Evolutionary conservation across 23 tunicate genomes (phyloP), one percentile per base, ranked within the genome.

Genomic region (Styela plicata): DNA sequence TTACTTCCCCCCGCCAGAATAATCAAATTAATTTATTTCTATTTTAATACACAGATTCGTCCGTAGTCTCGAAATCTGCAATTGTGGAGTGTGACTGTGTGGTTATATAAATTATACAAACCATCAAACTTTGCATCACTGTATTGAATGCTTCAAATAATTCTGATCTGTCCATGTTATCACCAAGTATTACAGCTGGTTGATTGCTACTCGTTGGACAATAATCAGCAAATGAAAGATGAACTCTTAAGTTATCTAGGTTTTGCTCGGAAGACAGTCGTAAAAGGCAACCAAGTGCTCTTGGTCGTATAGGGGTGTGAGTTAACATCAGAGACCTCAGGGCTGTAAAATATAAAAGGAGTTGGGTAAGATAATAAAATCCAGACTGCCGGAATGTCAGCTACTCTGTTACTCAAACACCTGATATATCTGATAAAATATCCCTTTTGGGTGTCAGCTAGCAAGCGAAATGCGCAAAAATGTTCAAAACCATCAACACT

Each of bases 291-390:
- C 32, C 63, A 17, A 91, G 66, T 20, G 97, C 88, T 2, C 80
- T 36, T 19, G 90, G 69, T 20, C 63, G 76, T 0, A 91, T 36
- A 2, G 90, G 90, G 13, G 97, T 91, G 82, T 91, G 97, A 20
- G 97, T 91, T 63, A 91, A 78, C 31, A 91, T 63, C 13, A 91
- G 82, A 1, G 86, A 76, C 18, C 80, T 74, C 63, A 89, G 33
- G 82, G 85, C 70, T 91, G 84, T 79, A 70, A 26, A 61, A 73
- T 2, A 21, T 63, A 64, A 22, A 1, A 33, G n/a, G n/a, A n/a
- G n/a, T n/a, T n/a, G n/a, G n/a, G n/a, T n/a, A n/a, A n/a, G n/a
- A n/a, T n/a, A n/a, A n/a, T n/a, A n/a, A n/a, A n/a, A n/a, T n/a
- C n/a, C n/a, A n/a, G n/a, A n/a, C n/a, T n/a, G n/a, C n/a, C n/a